Evolutionary conservation across 2,113 vertebrate genomes (phyloP).

Genomic region (Zosterops borbonicus): DNA sequence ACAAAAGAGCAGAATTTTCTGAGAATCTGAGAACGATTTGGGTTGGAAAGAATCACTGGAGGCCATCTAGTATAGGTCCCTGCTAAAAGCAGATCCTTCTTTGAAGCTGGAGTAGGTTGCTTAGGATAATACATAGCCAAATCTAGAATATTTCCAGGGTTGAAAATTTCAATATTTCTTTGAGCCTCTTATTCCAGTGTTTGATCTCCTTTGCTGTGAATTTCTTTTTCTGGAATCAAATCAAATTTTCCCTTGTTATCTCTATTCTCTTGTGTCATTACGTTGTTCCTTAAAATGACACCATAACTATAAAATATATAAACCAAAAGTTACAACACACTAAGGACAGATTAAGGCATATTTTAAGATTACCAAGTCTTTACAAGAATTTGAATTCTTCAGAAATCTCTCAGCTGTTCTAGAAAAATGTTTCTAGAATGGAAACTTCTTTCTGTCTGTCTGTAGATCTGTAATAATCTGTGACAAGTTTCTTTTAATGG

Average conservation of each 20-base stretch:
- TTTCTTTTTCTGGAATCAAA: constrained; percentile 1
- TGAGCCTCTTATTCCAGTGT: neutral
- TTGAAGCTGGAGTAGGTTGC: constrained; percentile 30
- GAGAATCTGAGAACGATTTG: constrained; percentile 22
- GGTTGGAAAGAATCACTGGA: neutral
- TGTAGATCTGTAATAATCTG: neutral
- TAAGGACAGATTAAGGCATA: neutral
- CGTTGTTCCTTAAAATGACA: neutral
- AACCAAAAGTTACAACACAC: neutral
- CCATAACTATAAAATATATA: neutral
- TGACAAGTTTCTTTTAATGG: neutral
- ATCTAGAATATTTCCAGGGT: constrained; percentile 12
- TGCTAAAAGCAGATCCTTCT: neutral
- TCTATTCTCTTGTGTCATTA: neutral
- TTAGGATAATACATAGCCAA: neutral
- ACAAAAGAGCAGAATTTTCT: constrained; percentile 14
- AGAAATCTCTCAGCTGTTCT: neutral
- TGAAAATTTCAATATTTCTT: constrained; percentile 34
- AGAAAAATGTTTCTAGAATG: neutral
- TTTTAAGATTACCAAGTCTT: neutral
- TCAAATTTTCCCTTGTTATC: neutral
- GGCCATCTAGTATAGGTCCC: neutral
- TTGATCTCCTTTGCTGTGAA: neutral
- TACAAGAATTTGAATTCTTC: neutral
- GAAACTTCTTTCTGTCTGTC: neutral